Conservation (phyloP, 2,113 vertebrate species). For the Calidris pygmaea region DNA sequence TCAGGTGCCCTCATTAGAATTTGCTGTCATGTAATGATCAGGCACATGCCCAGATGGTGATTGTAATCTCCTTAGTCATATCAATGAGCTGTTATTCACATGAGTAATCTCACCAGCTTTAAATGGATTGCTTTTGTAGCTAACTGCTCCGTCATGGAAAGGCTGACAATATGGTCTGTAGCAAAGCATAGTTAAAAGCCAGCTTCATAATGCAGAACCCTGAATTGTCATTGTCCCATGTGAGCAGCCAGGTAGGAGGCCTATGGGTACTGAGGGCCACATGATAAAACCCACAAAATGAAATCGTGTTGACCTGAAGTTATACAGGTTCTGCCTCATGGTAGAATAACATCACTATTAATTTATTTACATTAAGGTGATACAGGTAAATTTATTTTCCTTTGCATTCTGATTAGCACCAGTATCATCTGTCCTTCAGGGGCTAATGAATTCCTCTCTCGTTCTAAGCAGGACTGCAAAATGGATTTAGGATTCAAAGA, state of each 20-base stretch:
- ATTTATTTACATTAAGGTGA: neutral
- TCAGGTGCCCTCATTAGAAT: neutral
- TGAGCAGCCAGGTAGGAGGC: neutral
- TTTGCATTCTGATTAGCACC: neutral
- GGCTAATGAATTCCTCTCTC: constrained; percentile 57
- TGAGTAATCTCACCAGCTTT: neutral
- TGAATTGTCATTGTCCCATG: neutral
- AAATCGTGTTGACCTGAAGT: neutral
- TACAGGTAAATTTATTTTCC: neutral
- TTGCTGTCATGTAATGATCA: neutral
- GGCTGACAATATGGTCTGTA: neutral
- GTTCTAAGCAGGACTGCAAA: constrained; percentile 65
- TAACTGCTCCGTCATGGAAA: constrained; percentile 1
- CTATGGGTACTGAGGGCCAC: neutral
- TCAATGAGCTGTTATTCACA: constrained; percentile 9
- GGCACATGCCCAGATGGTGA: constrained; percentile 25
- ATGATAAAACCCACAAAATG: neutral
- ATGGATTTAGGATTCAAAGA: constrained; percentile 77
- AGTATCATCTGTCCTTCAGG: neutral
- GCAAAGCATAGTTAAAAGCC: neutral
- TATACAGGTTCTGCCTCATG: neutral
- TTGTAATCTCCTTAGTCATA: constrained; percentile 30
- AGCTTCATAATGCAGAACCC: neutral
- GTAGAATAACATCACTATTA: neutral
- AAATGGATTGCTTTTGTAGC: neutral